phyloP scores from a whole-genome alignment of 2,888 invertebrate species.

The Saturnia pavonia region DNA sequence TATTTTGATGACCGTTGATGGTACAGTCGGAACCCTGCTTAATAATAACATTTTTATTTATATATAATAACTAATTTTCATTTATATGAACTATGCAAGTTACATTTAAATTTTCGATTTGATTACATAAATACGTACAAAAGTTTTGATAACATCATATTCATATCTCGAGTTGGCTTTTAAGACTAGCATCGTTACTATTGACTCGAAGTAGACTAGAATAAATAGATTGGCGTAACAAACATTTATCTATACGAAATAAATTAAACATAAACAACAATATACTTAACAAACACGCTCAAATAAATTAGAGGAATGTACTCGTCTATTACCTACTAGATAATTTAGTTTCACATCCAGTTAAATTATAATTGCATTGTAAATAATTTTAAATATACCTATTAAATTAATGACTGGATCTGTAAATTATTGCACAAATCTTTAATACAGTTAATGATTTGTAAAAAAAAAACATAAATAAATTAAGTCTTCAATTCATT shows the following conservation, averaged over 20 bases:
- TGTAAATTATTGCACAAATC: conserved; percentile 51
- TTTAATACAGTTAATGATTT: conserved; percentile 25
- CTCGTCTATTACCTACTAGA: conserved; percentile 34
- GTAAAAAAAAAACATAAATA: conserved; percentile 13
- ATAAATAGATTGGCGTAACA: conserved; percentile 48
- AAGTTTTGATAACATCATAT: conserved; percentile 36
- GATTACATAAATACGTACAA: conserved; percentile 45
- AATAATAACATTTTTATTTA: not conserved
- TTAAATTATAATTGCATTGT: conserved; percentile 15
- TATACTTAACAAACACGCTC: conserved; percentile 45
- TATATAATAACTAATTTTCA: conserved; percentile 22
- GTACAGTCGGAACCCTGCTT: not conserved
- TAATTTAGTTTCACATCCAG: not conserved
- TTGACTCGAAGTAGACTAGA: conserved; percentile 54
- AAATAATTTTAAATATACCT: conserved; percentile 12
- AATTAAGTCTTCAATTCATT: conserved; percentile 8
- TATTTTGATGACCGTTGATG: not conserved
- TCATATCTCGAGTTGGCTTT: conserved; percentile 25
- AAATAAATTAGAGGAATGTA: conserved; percentile 57
- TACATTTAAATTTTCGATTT: conserved; percentile 26
- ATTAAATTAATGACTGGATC: conserved; percentile 18
- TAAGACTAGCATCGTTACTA: conserved; percentile 49
- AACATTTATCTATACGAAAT: conserved; percentile 40
- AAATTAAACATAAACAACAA: conserved; percentile 55
- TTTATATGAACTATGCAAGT: conserved; percentile 19